phyloP scores from a whole-genome alignment of 2,113 vertebrate species.

The Puntigrus tetrazona region DNA sequence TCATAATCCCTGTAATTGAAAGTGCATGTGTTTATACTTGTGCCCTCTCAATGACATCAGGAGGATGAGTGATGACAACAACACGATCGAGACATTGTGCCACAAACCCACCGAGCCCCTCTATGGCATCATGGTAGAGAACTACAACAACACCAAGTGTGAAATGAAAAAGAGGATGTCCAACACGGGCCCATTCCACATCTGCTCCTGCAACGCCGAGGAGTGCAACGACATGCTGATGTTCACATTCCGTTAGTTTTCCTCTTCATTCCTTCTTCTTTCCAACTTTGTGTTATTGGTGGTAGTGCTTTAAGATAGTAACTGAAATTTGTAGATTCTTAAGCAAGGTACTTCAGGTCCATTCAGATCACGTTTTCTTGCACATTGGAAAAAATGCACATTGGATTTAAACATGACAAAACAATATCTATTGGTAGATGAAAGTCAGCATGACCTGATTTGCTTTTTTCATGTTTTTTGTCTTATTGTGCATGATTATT shows the following conservation, averaged over 20 bases:
- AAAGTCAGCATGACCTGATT: not conserved
- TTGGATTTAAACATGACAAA: not conserved
- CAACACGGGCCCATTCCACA: conserved; percentile 73
- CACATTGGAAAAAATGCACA: not conserved
- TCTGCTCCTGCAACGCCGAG: conserved; percentile 84
- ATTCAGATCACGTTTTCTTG: not conserved
- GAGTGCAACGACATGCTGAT: conserved; percentile 84
- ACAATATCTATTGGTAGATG: not conserved
- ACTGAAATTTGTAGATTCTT: not conserved
- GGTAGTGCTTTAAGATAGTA: not conserved
- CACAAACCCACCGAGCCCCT: conserved; percentile 78
- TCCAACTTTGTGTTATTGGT: not conserved
- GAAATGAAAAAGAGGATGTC: conserved; percentile 86
- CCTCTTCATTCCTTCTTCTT: not conserved
- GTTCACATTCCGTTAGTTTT: conserved; percentile 79
- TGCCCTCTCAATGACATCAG: conserved; percentile 62
- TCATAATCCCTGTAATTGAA: conserved; percentile 8
- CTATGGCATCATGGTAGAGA: conserved; percentile 81
- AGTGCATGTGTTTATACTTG: conserved; percentile 17
- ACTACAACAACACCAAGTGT: conserved; percentile 78
- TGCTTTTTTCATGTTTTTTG: not conserved
- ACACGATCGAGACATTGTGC: conserved; percentile 87
- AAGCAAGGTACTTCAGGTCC: not conserved
- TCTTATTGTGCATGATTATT: not conserved
- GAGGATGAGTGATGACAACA: conserved; percentile 82